Percentiles rank a stretch among this genome's conserved stretches.
Evolutionary conservation across 2,797 vertebrate species (phyloP).

Genomic region (Anguilla anguilla): DNA sequence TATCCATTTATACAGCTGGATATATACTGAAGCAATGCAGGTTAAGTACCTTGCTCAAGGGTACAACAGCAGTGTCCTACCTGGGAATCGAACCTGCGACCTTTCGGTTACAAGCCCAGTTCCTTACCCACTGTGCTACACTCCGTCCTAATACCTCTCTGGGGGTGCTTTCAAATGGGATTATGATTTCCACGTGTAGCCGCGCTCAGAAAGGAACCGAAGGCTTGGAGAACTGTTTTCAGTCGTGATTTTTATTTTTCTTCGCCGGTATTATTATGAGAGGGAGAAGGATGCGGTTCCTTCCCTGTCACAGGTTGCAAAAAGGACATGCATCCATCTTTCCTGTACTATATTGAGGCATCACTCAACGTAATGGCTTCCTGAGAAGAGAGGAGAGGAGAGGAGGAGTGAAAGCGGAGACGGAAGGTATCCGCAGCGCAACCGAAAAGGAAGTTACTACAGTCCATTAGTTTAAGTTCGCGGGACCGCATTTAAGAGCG

Average conservation of each 20-base stretch:
- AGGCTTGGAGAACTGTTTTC: background rate
- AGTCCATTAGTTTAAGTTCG: slow-evolving; percentile 10
- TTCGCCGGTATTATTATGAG: background rate
- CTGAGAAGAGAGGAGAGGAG: background rate
- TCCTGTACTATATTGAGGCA: background rate
- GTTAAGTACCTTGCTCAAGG: no score
- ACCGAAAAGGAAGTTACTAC: background rate
- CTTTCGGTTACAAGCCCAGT: no score
- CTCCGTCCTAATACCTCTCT: background rate
- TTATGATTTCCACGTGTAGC: background rate
- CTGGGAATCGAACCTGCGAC: no score
- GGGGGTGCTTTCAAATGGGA: background rate
- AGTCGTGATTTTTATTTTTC: background rate
- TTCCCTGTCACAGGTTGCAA: background rate
- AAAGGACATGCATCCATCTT: background rate
- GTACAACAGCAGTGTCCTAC: no score
- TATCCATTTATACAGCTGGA: no score
- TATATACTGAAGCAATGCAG: no score
- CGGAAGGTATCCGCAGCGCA: background rate
- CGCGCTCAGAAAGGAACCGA: background rate
- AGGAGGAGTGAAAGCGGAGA: background rate
- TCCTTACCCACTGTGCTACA: no score
- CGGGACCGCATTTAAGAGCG: background rate
- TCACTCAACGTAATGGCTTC: background rate
- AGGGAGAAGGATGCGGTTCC: background rate